Evolutionary conservation across 1,140 invertebrate species (phyloP).

Genomic region (Vollenhovia emeryi): DNA sequence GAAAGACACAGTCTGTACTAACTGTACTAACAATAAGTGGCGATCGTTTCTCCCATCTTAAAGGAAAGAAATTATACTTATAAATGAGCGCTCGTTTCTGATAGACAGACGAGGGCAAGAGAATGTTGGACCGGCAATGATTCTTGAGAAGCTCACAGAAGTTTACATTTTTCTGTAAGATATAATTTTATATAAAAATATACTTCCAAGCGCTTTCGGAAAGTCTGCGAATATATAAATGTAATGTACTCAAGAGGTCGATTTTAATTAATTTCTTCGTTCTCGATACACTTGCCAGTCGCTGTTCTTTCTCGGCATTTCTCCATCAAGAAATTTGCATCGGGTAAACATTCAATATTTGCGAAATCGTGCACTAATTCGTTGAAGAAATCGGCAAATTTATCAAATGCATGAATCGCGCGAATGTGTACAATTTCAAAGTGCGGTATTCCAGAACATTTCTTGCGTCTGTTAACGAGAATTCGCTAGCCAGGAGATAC

Average conservation of each 20-base stretch:
- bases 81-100: not conserved
- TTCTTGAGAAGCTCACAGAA: not conserved
- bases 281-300: not conserved
- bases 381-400: not conserved
- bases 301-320: not conserved
- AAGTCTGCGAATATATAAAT: not conserved
- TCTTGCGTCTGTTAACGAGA: not conserved
- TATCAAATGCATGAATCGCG: not conserved
- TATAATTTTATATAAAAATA: not conserved
- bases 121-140: not conserved
- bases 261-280: not conserved
- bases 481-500: not conserved
- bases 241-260: not conserved
- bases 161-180: not conserved
- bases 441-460: not conserved
- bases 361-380: not conserved
- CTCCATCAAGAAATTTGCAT: not conserved
- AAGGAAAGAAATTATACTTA: not conserved
- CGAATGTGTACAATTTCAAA: not conserved
- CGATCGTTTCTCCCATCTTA: constrained; percentile 23
- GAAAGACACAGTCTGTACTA: not conserved
- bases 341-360: not conserved
- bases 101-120: not conserved
- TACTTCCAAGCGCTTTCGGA: not conserved
- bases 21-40: constrained; percentile 16